Percentiles rank a stretch among this genome's conserved stretches.
These are phyloP conservation scores for Trialeurodes vaporariorum DNA, from an alignment of 1,140 invertebrate species.

Conservation along the genomic window DNA sequence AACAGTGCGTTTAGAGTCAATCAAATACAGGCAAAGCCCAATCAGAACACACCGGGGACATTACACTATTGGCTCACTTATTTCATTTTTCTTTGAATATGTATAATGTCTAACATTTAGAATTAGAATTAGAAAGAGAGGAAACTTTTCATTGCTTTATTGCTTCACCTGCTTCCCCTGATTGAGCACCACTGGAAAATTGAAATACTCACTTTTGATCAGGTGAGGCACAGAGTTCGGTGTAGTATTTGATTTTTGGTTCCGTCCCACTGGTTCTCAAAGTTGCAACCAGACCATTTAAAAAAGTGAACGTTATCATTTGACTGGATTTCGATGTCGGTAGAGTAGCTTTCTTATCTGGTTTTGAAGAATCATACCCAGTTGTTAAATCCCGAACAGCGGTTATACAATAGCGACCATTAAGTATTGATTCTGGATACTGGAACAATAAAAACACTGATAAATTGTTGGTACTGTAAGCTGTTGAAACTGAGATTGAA, in stretches of 20 bases:
- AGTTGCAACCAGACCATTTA: conserved; percentile 75
- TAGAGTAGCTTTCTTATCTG: conserved; percentile 58
- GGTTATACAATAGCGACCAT: conserved; percentile 58
- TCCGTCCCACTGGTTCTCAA: conserved; percentile 96
- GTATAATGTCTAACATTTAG: too few species aligned
- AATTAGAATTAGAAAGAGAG: too few species aligned
- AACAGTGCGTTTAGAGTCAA: too few species aligned
- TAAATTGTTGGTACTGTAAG: not conserved
- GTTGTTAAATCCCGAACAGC: conserved; percentile 77
- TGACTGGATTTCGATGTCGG: conserved; percentile 67
- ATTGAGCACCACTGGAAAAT: too few species aligned
- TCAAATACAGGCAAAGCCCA: too few species aligned
- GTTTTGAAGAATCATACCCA: conserved; percentile 68
- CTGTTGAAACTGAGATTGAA: too few species aligned
- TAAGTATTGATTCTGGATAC: conserved; percentile 60
- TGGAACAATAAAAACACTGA: conserved; percentile 35
- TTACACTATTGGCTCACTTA: too few species aligned
- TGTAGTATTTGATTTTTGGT: conserved; percentile 97
- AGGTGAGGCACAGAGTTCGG: conserved; percentile 67
- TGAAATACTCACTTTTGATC: conserved; percentile 43
- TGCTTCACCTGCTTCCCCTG: too few species aligned
- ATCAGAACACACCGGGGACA: too few species aligned
- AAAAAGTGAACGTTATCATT: conserved; percentile 95
- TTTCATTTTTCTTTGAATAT: too few species aligned
- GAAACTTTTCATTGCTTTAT: too few species aligned